Evolutionary conservation across 2,797 vertebrate genomes (phyloP).

Genomic region (Carduelis carduelis): DNA sequence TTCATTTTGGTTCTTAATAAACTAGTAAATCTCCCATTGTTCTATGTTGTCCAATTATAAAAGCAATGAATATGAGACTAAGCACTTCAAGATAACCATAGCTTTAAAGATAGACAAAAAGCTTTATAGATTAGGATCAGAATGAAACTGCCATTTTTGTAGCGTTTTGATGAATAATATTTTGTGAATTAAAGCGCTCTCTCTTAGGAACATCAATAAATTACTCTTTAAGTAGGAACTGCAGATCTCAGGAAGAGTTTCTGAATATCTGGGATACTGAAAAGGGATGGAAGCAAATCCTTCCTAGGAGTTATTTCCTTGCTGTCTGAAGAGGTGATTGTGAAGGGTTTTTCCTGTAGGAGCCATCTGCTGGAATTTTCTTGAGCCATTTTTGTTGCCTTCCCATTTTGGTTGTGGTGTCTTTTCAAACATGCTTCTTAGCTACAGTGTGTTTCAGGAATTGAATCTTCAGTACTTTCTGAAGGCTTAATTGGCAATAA

Average conservation of each 20-base stretch:
- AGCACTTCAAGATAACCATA: conserved; percentile 73
- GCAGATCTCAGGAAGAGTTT: conserved; percentile 15
- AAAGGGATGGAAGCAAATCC: conserved; percentile 5
- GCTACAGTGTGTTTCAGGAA: background rate
- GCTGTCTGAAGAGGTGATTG: background rate
- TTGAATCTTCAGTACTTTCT: background rate
- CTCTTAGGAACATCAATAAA: conserved; percentile 47
- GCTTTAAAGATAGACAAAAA: conserved; percentile 71
- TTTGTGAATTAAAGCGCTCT: conserved; percentile 50
- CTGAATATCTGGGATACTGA: background rate
- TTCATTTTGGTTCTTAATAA: conserved; percentile 73
- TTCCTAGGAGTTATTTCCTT: background rate
- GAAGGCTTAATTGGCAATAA: background rate
- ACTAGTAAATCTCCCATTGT: conserved; percentile 73
- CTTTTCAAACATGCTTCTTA: background rate
- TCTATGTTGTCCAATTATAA: conserved; percentile 72
- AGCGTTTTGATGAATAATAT: conserved; percentile 56
- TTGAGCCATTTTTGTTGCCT: background rate
- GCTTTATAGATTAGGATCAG: conserved; percentile 71
- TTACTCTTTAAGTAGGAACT: background rate
- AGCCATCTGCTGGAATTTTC: background rate
- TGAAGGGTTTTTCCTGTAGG: background rate
- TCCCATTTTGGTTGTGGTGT: background rate
- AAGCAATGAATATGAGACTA: conserved; percentile 71
- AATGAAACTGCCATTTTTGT: conserved; percentile 65